phyloP scores from a whole-genome alignment of 2,888 invertebrate genomes.

The Cylindroiulus punctatus region DNA sequence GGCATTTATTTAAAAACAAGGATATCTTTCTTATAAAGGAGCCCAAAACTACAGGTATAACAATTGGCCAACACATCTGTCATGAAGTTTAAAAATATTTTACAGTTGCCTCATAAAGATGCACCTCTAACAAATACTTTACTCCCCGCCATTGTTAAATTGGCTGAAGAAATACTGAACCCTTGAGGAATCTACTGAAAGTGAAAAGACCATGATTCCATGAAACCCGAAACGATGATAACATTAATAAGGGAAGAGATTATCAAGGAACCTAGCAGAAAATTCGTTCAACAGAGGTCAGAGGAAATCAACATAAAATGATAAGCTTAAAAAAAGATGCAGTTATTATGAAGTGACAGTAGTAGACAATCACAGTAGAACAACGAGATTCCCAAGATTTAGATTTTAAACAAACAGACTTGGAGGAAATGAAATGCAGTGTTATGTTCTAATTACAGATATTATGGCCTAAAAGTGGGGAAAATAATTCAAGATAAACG shows the following conservation, averaged over 20 bases:
- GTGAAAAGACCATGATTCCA: neutral
- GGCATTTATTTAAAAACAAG: too few relatives aligned
- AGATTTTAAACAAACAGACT: neutral
- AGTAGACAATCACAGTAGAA: neutral
- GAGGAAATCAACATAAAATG: neutral
- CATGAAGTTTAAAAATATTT: too few relatives aligned
- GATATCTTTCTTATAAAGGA: too few relatives aligned
- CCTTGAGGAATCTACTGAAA: neutral
- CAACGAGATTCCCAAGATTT: neutral
- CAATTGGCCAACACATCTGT: too few relatives aligned
- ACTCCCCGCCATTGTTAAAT: neutral
- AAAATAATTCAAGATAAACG: conserved; percentile 26
- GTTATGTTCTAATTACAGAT: neutral
- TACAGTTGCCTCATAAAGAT: too few relatives aligned
- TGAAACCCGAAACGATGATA: neutral
- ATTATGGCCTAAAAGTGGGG: neutral
- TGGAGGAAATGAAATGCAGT: neutral
- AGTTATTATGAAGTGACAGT: neutral
- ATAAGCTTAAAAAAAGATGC: neutral
- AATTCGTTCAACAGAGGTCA: neutral
- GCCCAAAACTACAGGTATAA: too few relatives aligned
- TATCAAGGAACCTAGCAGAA: neutral
- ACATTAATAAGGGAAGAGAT: neutral
- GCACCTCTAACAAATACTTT: too few relatives aligned
- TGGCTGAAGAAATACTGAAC: neutral